A percentile compares a stretch with the other conserved stretches of the same genome.
Conservation (phyloP, 2,797 vertebrate genomes). For the Scolopax rusticola region DNA sequence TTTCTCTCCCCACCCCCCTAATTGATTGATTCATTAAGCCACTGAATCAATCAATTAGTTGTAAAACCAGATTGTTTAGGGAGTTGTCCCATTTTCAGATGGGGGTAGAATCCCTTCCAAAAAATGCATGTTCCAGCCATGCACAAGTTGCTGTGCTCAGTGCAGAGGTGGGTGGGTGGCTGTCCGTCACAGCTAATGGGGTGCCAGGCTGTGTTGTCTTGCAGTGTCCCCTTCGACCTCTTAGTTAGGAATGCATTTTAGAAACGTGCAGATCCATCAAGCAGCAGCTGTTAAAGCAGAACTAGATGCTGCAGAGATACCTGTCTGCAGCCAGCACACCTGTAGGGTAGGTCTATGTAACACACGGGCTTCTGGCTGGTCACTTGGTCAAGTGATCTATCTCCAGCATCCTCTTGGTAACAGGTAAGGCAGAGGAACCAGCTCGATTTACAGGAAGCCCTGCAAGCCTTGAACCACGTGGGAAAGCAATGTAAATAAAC, state of each 20-base stretch:
- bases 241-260: background rate
- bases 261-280: background rate
- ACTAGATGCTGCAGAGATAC: background rate
- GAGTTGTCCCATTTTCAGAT: background rate
- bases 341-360: background rate
- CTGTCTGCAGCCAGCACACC: background rate
- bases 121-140: background rate
- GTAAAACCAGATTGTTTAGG: background rate
- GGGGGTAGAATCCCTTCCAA: background rate
- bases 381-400: fast-evolving
- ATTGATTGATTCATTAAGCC: background rate
- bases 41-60: background rate
- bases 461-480: background rate
- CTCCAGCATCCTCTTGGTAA: background rate
- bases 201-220: background rate
- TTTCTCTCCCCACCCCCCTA: too few species aligned
- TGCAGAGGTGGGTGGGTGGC: background rate
- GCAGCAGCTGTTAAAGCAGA: background rate
- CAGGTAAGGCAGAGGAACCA: background rate
- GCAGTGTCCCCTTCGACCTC: background rate
- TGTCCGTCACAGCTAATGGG: background rate
- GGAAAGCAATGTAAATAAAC: background rate
- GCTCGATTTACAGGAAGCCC: background rate
- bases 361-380: background rate
- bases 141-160: background rate